Conservation (phyloP, 2,797 vertebrate species). For the Australoheros facetus region DNA sequence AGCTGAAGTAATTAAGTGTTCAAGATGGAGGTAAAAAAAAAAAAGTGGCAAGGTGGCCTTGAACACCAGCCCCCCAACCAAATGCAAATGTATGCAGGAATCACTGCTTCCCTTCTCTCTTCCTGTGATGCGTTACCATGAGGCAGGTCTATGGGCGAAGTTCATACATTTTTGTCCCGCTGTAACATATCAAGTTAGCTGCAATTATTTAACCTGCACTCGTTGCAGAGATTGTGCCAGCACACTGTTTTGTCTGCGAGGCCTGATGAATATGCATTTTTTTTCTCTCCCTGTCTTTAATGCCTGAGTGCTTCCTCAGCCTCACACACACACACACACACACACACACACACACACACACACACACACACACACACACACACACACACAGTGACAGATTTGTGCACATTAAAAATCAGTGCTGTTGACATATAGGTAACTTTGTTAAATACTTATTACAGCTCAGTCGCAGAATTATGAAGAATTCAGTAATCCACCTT, state of each 20-base stretch:
- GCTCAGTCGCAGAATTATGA: neutral
- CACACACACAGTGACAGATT: neutral
- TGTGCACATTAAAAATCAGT: neutral
- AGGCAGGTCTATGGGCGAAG: neutral
- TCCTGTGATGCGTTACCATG: conserved; percentile 14
- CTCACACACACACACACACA: neutral
- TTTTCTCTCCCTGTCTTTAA: neutral
- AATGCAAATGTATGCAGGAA: conserved; percentile 38
- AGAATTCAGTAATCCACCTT: neutral
- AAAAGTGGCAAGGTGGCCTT: neutral
- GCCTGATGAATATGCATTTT: conserved; percentile 65
- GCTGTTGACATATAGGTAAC: neutral
- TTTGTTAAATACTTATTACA: neutral
- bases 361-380: neutral
- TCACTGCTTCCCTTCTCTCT: neutral
- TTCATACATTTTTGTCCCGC: conserved; percentile 35
- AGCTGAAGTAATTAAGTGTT: conserved; percentile 56
- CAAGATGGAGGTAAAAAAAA: conserved; percentile 20
- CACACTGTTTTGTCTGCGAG: conserved; percentile 58
- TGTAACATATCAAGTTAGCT: conserved; percentile 20
- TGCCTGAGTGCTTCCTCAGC: conserved; percentile 30
- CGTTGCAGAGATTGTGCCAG: conserved; percentile 23
- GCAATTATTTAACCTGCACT: conserved; percentile 29
- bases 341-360: too few relatives aligned
- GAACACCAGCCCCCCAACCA: conserved; percentile 21